These are phyloP conservation scores for Drosophila monieri DNA, from an alignment of 2,888 invertebrate genomes.

Conservation along the genomic window DNA sequence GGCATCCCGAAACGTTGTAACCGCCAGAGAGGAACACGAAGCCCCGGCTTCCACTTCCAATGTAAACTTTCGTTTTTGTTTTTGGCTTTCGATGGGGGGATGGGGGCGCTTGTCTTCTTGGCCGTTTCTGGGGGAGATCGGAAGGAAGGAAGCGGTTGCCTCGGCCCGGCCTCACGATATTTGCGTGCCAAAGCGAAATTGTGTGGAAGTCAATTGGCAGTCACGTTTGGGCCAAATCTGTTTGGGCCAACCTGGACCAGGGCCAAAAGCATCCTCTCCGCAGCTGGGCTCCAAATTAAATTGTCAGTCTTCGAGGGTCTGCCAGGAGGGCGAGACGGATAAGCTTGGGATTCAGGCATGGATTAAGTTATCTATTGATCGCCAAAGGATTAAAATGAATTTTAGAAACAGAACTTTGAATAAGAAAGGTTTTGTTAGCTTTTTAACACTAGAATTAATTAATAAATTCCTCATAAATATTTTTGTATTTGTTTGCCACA, in stretches of 20 bases:
- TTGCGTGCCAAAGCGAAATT: slow-evolving; percentile 71
- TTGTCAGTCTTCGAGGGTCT: slow-evolving; percentile 53
- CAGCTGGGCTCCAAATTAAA: slow-evolving; percentile 66
- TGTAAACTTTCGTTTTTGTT: slow-evolving; percentile 65
- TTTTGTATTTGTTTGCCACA: background rate
- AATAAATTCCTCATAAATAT: background rate
- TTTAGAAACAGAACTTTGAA: slow-evolving; percentile 34
- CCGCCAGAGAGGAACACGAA: slow-evolving; percentile 52
- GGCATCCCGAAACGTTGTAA: slow-evolving; percentile 45
- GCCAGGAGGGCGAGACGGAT: background rate
- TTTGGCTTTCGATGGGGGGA: background rate
- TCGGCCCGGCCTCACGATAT: slow-evolving; percentile 62
- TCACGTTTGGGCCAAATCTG: slow-evolving; percentile 56
- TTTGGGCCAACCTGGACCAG: slow-evolving; percentile 15
- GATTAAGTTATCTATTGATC: slow-evolving; percentile 43
- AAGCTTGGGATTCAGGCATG: background rate
- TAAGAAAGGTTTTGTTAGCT: background rate
- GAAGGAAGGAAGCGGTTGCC: slow-evolving; percentile 40
- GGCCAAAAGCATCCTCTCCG: slow-evolving; percentile 21
- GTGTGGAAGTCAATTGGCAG: slow-evolving; percentile 77
- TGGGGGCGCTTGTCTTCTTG: background rate
- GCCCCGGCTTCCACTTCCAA: slow-evolving; percentile 32
- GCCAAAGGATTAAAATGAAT: slow-evolving; percentile 61
- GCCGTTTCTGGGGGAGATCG: slow-evolving; percentile 37
- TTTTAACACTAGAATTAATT: slow-evolving; percentile 27